These are phyloP conservation scores for Pollenia griseotomentosa DNA, from an alignment of 2,888 invertebrate species.

Conservation along the genomic window DNA sequence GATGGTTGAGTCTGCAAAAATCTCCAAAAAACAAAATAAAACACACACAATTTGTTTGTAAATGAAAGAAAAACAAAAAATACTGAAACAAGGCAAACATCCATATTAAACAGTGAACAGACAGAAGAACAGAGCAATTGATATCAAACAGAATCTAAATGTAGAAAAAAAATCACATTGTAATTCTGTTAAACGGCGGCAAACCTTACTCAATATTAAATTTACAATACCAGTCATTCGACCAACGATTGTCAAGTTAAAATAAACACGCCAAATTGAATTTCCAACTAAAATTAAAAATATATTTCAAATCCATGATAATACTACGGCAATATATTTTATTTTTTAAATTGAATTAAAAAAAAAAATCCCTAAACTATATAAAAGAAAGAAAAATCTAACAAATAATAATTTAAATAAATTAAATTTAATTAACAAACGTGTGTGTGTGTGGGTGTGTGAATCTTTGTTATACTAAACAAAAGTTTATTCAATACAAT, in stretches of 20 bases:
- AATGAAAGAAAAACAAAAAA: constrained; percentile 13
- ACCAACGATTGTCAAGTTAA: constrained; percentile 80
- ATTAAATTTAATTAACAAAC: not conserved
- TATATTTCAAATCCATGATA: not conserved
- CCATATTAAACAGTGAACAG: constrained; percentile 36
- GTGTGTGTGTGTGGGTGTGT: constrained; percentile 5
- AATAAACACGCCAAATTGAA: constrained; percentile 74
- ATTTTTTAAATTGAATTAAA: constrained; percentile 25
- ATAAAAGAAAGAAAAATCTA: not conserved
- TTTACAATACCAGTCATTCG: constrained; percentile 82
- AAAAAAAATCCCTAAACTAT: not conserved
- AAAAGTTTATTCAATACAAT: too few species aligned
- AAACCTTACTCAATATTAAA: constrained; percentile 82
- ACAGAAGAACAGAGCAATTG: constrained; percentile 45
- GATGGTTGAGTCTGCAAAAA: constrained; percentile 63
- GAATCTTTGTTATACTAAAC: too few species aligned
- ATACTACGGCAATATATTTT: constrained; percentile 26
- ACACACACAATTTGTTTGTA: constrained; percentile 38
- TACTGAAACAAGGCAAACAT: constrained; percentile 42
- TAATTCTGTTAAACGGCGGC: constrained; percentile 71
- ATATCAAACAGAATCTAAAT: constrained; percentile 56
- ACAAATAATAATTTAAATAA: constrained; percentile 25
- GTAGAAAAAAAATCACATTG: constrained; percentile 57
- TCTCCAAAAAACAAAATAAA: constrained; percentile 65
- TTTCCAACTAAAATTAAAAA: constrained; percentile 26